Conservation (phyloP, 2,888 invertebrate genomes). For the Apodemia hepburni region DNA sequence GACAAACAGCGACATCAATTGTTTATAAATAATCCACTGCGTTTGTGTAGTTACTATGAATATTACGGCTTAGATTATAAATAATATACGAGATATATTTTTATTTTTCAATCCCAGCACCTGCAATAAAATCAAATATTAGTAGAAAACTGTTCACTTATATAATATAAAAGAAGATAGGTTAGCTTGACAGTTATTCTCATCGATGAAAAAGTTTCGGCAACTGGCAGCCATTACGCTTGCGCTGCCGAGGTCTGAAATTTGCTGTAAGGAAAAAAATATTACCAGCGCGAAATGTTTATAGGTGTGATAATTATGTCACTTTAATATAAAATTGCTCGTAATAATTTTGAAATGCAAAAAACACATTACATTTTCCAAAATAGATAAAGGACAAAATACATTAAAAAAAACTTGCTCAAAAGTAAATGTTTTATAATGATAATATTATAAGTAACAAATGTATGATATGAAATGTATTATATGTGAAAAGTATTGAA, state of each 20-base stretch:
- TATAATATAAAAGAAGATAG: neutral
- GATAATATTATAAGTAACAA: too few species aligned
- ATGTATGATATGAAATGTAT: too few species aligned
- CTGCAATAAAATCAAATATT: neutral
- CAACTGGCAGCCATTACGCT: neutral
- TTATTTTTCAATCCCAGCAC: neutral
- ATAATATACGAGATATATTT: conserved; percentile 34
- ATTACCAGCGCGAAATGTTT: too few species aligned
- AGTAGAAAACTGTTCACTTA: neutral
- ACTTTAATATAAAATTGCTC: neutral
- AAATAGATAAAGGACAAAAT: too few species aligned
- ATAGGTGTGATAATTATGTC: neutral
- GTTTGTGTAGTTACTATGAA: conserved; percentile 21
- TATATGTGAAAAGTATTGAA: too few species aligned
- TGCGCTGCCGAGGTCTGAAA: neutral
- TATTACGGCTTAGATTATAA: conserved; percentile 45
- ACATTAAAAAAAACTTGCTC: too few species aligned
- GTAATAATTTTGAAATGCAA: neutral
- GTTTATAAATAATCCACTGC: conserved; percentile 43
- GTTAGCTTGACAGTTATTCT: neutral
- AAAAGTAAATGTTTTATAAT: too few species aligned
- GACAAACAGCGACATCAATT: conserved; percentile 62
- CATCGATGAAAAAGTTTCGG: neutral
- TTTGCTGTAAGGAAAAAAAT: neutral
- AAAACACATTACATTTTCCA: neutral